Base-by-base conservation (phyloP, 2,113 vertebrate genomes). In the Scomber scombrus region DNA sequence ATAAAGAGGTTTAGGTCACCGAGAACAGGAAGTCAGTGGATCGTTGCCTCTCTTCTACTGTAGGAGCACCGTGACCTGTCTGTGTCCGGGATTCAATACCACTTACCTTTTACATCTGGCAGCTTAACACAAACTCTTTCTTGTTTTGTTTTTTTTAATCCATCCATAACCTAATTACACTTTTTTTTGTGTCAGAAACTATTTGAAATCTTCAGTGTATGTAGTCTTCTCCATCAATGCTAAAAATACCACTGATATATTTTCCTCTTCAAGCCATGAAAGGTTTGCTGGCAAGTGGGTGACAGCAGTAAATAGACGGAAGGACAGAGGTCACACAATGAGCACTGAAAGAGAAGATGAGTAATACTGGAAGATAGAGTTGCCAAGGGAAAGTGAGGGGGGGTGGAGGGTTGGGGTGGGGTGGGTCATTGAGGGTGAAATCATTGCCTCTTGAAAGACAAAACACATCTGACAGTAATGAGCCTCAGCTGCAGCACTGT, bases 381-480 rank as follows among this genome's bases (percentile, higher is more conserved):
- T 76, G 52, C 70, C 51, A 52, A 78, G 40, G n/a, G 47, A 58
- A 31, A 71, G 64, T 72, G 71, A 63, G 83, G 65, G 58, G 47
- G 11, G 43, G 26, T 31, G 29, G 29, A 4, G 29, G 29, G 61
- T 70, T 69, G 56, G 85, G 62, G 58, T 43, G 11, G 9, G 31
- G 77, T 69, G 57, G 60, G 70, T 82, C 76, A 78, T 50, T 2
- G 56, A 83, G 75, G 71, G 49, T 68, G 60, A 78, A 83, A 80
- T 84, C 61, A 70, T 61, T 68, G 15, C 61, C 77, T 66, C 80
- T 78, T 56, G 65, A 88, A 86, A 85, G 78, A 88, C 80, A 89
- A 90, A 90, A 82, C 51, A 74, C 77, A 85, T 81, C 45, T 65
- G 88, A 89, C 83, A 84, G 81, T 82, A 84, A 88, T 91, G 79